phyloP scores from a whole-genome alignment of 1,140 invertebrate genomes.

The Littorina saxatilis region DNA sequence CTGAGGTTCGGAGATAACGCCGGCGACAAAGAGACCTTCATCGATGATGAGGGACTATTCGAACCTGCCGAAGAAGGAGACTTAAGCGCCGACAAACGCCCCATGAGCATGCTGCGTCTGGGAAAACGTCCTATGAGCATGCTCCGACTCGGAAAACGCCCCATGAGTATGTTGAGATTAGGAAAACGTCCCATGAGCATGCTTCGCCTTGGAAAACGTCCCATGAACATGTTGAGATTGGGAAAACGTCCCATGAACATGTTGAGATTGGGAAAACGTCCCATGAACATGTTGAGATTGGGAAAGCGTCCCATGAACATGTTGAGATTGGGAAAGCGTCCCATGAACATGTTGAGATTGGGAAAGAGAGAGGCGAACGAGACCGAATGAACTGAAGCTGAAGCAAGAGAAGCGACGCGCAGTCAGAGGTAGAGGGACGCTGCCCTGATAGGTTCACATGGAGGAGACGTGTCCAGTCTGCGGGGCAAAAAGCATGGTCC shows the following conservation, averaged over 20 bases:
- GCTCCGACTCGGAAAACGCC: slow-evolving; percentile 60
- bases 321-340: slow-evolving; percentile 55
- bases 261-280: slow-evolving; percentile 52
- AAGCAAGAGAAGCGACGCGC: no score
- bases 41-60: slow-evolving; percentile 16
- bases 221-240: slow-evolving; percentile 53
- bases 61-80: slow-evolving; percentile 33
- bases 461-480: no score
- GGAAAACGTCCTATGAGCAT: slow-evolving; percentile 57
- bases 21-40: neutral
- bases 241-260: slow-evolving; percentile 58
- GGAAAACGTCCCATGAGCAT: slow-evolving; percentile 52
- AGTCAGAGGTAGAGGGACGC: no score
- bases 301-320: slow-evolving; percentile 56
- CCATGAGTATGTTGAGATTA: slow-evolving; percentile 54
- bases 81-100: slow-evolving; percentile 42
- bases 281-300: slow-evolving; percentile 47
- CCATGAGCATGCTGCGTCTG: slow-evolving; percentile 53
- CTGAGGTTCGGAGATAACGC: slow-evolving; percentile 42
- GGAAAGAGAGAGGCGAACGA: slow-evolving; percentile 50
- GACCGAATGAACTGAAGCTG: slow-evolving; percentile 41
- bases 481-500: no score
- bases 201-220: slow-evolving; percentile 52
- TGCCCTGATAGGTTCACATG: no score
- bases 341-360: slow-evolving; percentile 51